A percentile compares a stretch with the other conserved stretches of the same genome.
These are phyloP conservation scores for Caenorhabditis remanei DNA, from an alignment of 1,140 invertebrate species.

Conservation along the genomic window DNA sequence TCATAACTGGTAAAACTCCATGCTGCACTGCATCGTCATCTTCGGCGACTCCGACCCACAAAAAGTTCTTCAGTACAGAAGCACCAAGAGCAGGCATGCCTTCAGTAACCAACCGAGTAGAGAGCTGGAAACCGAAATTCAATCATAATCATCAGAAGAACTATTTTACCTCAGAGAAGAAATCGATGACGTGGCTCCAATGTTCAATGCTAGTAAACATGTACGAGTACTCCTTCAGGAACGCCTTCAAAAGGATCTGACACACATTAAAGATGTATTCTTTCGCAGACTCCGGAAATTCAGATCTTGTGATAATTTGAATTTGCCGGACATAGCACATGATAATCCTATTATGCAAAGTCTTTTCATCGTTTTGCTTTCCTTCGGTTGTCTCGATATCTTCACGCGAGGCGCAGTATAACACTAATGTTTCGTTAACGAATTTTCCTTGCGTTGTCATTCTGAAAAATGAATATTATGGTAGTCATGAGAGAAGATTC, in stretches of 20 bases:
- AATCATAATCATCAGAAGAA: not conserved
- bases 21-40: slow-evolving; percentile 37
- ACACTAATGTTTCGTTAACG: not conserved
- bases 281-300: not conserved
- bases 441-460: slow-evolving; percentile 39
- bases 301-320: slow-evolving; percentile 4
- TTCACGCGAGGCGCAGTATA: slow-evolving; percentile 31
- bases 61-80: not conserved
- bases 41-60: slow-evolving; percentile 19
- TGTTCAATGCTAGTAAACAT: slow-evolving; percentile 23
- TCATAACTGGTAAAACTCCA: not conserved
- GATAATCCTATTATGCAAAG: not conserved
- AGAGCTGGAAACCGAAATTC: not conserved
- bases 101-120: not conserved
- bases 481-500: too few species aligned
- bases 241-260: slow-evolving; percentile 25
- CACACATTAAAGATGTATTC: slow-evolving; percentile 24
- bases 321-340: slow-evolving; percentile 30
- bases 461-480: not conserved
- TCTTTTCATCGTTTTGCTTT: slow-evolving; percentile 15
- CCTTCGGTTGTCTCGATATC: slow-evolving; percentile 6
- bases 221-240: slow-evolving; percentile 9
- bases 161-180: not conserved
- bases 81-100: not conserved
- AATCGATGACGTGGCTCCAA: slow-evolving; percentile 33